Evolutionary conservation across 2,113 vertebrate species (phyloP), one percentile per base, ranked within the genome.

Genomic region (Petromus typicus): DNA sequence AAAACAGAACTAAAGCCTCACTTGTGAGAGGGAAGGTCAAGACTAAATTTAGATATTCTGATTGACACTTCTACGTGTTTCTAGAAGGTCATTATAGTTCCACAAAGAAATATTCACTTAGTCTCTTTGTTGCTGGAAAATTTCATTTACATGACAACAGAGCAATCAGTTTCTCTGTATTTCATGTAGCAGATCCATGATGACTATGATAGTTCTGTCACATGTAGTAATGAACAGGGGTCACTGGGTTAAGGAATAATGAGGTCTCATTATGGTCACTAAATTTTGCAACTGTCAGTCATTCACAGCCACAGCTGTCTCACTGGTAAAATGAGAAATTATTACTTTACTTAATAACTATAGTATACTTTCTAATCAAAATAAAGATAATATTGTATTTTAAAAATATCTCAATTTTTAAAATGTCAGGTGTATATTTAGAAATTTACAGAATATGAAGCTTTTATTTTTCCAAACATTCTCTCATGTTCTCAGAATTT

Each of bases 31-130:
- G 14, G 71, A 84, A 94, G 18, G 5, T 17, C 27, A 95, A 81
- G 7, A 76, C 14, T 43, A 13, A 92, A 61, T 79, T 95, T 34
- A 88, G 5, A 90, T 57, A 89, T 83, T 91, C 61, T 84, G 25
- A 92, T 37, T 95, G 40, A 4, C 48, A 63, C 1, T 22, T 3
- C 25, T 34, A 40, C 34, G 2, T 48, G 16, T 86, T 22, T 76
- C 22, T 86, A 40, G 30, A 83, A 78, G 89, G 90, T 76, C 75
- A 89, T 57, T 78, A 22, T 40, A 61, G 5, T 67, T 86, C 5
- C 56, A 22, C 32, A 89, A 82, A 78, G 8, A 57, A 20, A 51
- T 40, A 78, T 10, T 93, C 56, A 30, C 4, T 40, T 90, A 30
- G 6, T 87, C 8, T 64, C 8, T 18, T 95, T 71, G 86, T 51